phyloP scores from a whole-genome alignment of 2,797 vertebrate species.

The Phrynocephalus forsythii region DNA sequence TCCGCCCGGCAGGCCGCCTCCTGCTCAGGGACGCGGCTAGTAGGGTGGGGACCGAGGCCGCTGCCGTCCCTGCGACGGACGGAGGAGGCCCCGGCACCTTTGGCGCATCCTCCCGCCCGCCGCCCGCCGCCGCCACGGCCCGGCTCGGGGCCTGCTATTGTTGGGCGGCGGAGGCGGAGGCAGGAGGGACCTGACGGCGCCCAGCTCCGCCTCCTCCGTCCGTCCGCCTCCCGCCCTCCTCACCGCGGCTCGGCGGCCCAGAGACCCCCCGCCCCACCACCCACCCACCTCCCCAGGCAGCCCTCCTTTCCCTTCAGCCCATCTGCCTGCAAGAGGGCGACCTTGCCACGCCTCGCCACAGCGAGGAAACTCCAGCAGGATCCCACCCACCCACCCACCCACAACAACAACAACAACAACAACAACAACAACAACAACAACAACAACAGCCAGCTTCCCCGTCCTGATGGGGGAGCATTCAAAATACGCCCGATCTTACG shows the following conservation, averaged over 20 bases:
- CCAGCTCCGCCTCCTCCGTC: slow-evolving; percentile 59
- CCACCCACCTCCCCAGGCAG: not conserved
- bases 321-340: not conserved
- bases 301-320: not conserved
- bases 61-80: slow-evolving; percentile 5
- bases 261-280: no score
- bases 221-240: not conserved
- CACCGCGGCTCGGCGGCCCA: not conserved
- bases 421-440: no score
- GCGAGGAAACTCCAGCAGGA: no score
- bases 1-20: not conserved
- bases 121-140: slow-evolving; percentile 45
- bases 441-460: no score
- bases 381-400: no score
- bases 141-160: slow-evolving; percentile 62
- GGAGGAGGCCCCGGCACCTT: slow-evolving; percentile 14
- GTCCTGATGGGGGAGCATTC: no score
- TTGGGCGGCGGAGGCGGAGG: slow-evolving; percentile 43
- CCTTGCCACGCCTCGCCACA: not conserved
- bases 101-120: slow-evolving; percentile 43
- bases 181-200: not conserved
- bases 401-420: no score
- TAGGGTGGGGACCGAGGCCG: not conserved
- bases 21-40: not conserved
- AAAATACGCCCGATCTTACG: no score